Evolutionary conservation across 2,113 vertebrate species (phyloP), one percentile per base, ranked within the genome.

Genomic region (Malurus cyaneus): DNA sequence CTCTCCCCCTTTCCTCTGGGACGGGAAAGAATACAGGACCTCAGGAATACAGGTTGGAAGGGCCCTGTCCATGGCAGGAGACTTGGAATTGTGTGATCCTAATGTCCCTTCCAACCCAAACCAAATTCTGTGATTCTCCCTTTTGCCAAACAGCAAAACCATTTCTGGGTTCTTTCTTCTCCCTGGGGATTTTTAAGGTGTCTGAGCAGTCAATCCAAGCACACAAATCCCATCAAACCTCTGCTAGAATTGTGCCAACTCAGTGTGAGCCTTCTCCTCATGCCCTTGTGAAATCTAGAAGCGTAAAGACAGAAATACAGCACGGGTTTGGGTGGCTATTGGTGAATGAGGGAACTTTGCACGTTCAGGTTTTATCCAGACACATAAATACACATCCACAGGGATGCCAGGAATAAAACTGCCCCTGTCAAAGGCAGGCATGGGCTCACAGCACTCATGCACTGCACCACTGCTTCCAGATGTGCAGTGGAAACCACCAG

Each of bases 381-480:
- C 3, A 53, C 11, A 28, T 31, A 85, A 29, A 47, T 52, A 21
- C 12, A 64, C 34, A 34, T 47, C 42, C 62, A 54, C 10, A 61
- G 56, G 32, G 66, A 57, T n/a, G 78, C 54, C 54, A 20, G 28
- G 42, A 29, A 69, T 78, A 59, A 80, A 91, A 80, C 31, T 19
- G 18, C 36, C 41, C 50, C 34, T 16, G 54, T 34, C 77, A 31
- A 80, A 66, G 71, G 62, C 50, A 29, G 6, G 50, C 70, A n/a
- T 3, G 16, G 34, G 44, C 66, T 82, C 84, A 73, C 36, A 86
- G 13, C 23, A 79, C 66, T 89, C 78, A 32, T 2, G 16, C 42
- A 66, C 46, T 83, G 78, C 89, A 94, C 32, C 74, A 61, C 46
- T 24, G 25, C 42, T 91, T 56, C 49, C 53, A 91, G 77, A 80